Percentiles rank a stretch among this genome's conserved stretches.
Conservation (phyloP, 2,797 vertebrate genomes). For the Smutsia temminckii region DNA sequence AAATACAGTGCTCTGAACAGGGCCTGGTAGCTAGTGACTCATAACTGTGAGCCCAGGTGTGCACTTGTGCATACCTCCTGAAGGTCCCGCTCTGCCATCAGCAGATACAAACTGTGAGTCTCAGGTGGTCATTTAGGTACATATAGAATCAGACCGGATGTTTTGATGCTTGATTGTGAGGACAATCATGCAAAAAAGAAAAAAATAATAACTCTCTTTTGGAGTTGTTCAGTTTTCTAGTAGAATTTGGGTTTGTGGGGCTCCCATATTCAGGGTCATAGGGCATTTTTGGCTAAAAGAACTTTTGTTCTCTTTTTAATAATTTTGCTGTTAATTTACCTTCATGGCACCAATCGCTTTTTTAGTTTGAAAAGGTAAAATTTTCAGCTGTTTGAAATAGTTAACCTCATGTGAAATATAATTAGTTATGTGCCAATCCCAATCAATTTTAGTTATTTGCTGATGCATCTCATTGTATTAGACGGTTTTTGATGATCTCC, state of each 20-base stretch:
- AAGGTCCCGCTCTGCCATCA: not conserved
- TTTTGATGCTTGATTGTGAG: not conserved
- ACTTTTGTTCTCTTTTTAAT: not conserved
- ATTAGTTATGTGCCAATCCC: not conserved
- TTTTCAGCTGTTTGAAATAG: not conserved
- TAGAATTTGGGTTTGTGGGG: not conserved
- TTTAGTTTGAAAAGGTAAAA: not conserved
- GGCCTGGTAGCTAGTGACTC: not conserved
- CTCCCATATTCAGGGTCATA: not conserved
- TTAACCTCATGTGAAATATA: not conserved
- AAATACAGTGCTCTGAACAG: not conserved
- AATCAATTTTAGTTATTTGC: slow-evolving; percentile 31
- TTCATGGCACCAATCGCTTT: not conserved
- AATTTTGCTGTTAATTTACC: not conserved
- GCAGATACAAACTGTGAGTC: not conserved
- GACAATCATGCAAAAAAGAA: not conserved
- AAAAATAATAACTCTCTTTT: not conserved
- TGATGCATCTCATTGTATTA: not conserved
- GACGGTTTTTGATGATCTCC: not conserved
- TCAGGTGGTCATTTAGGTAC: not conserved
- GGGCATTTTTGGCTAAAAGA: not conserved
- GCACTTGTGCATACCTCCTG: not conserved
- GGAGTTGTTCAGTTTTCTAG: not conserved
- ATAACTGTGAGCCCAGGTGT: not conserved
- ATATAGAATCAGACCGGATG: not conserved